Conservation (phyloP, 2,797 vertebrate species). For the Amazonetta brasiliensis region DNA sequence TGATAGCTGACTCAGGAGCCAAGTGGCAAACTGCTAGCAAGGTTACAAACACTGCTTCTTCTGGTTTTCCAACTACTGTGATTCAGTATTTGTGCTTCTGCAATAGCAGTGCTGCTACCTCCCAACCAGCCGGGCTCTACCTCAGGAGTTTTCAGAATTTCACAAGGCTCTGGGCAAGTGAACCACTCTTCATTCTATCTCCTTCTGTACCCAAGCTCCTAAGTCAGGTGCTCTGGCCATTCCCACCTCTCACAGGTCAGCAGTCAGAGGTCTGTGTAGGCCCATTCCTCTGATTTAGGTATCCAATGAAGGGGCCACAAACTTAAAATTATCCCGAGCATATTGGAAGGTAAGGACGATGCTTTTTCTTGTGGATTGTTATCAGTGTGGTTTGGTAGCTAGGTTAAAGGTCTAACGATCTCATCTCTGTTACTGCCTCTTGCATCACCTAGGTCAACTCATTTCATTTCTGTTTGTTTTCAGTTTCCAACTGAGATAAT, state of each 20-base stretch:
- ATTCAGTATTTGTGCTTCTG: not conserved
- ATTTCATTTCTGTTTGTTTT: not conserved
- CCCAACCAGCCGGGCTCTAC: not conserved
- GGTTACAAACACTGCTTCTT: not conserved
- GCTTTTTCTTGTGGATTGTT: not conserved
- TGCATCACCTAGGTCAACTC: not conserved
- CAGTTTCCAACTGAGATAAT: not conserved
- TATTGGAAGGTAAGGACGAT: not conserved
- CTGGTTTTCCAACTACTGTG: not conserved
- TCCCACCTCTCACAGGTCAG: not conserved
- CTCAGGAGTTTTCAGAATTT: not conserved
- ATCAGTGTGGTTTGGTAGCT: not conserved
- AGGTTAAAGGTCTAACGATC: not conserved
- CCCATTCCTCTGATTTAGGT: not conserved
- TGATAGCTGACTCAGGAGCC: not conserved
- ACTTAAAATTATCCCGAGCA: not conserved
- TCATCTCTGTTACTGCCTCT: not conserved
- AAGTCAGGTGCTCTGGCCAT: not conserved
- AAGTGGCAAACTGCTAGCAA: not conserved
- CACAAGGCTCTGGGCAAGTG: not conserved
- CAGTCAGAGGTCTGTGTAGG: not conserved
- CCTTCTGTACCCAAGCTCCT: not conserved
- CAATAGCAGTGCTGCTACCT: rapidly evolving
- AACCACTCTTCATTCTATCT: not conserved
- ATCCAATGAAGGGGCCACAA: not conserved